Base-by-base conservation (phyloP, 2,888 invertebrate genomes). In the Peribatodes rhomboidaria region DNA sequence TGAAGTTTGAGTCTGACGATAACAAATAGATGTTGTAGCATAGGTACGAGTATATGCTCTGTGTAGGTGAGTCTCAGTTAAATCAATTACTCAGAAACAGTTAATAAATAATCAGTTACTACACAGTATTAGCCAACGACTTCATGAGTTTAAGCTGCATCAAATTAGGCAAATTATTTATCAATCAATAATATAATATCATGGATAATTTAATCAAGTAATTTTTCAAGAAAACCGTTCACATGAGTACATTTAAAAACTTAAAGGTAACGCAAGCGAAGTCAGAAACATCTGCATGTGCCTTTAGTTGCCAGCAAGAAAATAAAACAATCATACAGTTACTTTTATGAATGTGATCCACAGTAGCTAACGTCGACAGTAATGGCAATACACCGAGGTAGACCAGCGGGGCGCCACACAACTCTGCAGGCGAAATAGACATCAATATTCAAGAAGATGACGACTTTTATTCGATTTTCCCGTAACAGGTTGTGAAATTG, bases 301-400 rank as follows among this genome's bases (percentile, higher is more conserved):
- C 13, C 0, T 47, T 11, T 20, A 33, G 11, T 39, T 54, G 37
- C 31, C 27, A 22, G 35, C 33, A 58, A 7, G 52, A 47, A 63
- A 57, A 57, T 63, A 57, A 58, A 57, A 54, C 35, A 54, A 47
- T 31, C 47, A 41, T 55, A 49, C 42, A 37, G 49, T 58, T 49
- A 53, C n/a, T 47, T 50, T 57, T 46, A 56, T 18, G 20, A 37
- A 58, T 58, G 31, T 64, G 49, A 54, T 22, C 58, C 27, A 59
- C 64, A 54, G 64, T 64, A 64, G 64, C 64, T 22, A 42, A 54
- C 22, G 35, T 44, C 10, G 42, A 47, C 54, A 58, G 53, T 63
- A 58, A 63, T 55, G 54, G 59, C 54, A 22, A 54, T 64, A 49
- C 33, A 64, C 46, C 39, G 44, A 44, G 53, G 42, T n/a, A 14